Evolutionary conservation across 2,888 invertebrate genomes (phyloP), one percentile per base, ranked within the genome.

Genomic region (Napeogenes sylphis): DNA sequence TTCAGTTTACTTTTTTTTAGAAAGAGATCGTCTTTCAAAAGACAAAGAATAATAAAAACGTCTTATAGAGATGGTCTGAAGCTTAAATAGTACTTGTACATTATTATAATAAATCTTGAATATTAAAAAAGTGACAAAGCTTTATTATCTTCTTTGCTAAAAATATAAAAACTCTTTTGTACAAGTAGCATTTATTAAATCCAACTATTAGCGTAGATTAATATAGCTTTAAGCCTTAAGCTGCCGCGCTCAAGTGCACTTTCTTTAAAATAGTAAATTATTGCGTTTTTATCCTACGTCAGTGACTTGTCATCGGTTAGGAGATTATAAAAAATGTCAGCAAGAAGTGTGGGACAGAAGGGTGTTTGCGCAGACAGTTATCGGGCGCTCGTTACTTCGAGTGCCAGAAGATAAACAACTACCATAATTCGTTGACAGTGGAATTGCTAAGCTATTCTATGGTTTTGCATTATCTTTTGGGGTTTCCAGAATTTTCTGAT

Each of bases 321-420:
- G 73, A 79, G 79, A 79, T 73, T 63, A 71, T 72, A 77, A 80
- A 81, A 82, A 79, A 74, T 78, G 80, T 83, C 79, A 76, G 79
- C 74, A 80, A 78, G 76, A 72, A 76, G 75, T 77, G 79, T 73
- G 71, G 76, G 77, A 71, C 75, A 73, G 71, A 70, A 77, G 72
- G 68, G 51, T 85, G 83, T 90, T 86, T 90, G 80, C 75, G 61
- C 68, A 71, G 71, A 67, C 79, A 75, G 81, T 90, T 89, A 89
- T 84, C 87, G 73, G 74, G 73, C 76, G 75, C 83, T 83, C 81
- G 88, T 82, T 85, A 87, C 78, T 74, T 84, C 78, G 79, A 82
- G 81, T 80, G 81, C 75, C 76, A 74, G 72, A 72, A 70, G 63
- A 71, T 68, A 71, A 73, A 74, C 71, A 74, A 71, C 79, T 68